Conservation (phyloP, 2,113 vertebrate species). For the Vicugna pacos region DNA sequence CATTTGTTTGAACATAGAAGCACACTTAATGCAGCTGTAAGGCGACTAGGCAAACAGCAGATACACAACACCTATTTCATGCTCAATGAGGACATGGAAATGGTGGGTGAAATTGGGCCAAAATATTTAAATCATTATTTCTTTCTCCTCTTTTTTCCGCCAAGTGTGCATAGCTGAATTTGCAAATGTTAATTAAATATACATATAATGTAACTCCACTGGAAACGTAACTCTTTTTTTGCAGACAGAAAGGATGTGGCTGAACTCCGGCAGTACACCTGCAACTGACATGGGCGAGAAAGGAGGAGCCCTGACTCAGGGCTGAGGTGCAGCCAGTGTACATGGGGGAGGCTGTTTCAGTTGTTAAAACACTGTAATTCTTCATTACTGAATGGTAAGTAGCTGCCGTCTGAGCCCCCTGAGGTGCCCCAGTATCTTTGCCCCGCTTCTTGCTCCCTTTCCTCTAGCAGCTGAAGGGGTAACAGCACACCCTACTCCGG, state of each 20-base stretch:
- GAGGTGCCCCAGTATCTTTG: background rate
- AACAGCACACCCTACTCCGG: background rate
- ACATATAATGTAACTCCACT: background rate
- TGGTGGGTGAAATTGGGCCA: background rate
- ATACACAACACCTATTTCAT: background rate
- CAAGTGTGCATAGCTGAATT: background rate
- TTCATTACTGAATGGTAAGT: background rate
- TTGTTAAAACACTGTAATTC: background rate
- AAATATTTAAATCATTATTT: conserved; percentile 41
- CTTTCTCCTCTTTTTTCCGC: background rate
- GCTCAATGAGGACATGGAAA: background rate
- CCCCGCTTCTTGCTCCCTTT: too few species aligned
- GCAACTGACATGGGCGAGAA: background rate
- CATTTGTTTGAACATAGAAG: background rate
- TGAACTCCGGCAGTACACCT: background rate
- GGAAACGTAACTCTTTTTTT: background rate
- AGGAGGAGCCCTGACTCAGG: too few species aligned
- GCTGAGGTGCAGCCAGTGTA: background rate
- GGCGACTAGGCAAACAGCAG: background rate
- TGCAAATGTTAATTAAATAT: background rate
- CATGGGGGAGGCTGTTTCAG: background rate
- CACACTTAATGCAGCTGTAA: background rate
- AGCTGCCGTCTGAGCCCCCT: background rate
- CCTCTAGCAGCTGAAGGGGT: background rate
- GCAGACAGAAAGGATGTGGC: background rate